These are phyloP conservation scores for Dryoscopus gambensis DNA, from an alignment of 2,113 vertebrate genomes.

Conservation along the genomic window DNA sequence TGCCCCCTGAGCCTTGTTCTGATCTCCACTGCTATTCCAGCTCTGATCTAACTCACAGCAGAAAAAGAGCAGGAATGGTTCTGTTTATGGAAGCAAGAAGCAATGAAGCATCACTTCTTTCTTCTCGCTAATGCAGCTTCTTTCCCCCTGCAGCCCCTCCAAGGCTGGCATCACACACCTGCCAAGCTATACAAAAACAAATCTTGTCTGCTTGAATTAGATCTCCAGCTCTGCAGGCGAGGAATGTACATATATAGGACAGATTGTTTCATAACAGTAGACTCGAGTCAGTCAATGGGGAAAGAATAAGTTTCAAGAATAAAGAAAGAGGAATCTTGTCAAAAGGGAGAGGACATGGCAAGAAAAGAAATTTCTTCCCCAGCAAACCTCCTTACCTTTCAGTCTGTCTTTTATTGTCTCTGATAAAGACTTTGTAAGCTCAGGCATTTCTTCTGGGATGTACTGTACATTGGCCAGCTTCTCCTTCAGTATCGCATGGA, in stretches of 20 bases:
- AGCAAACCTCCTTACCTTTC: conserved; percentile 75
- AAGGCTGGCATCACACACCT: neutral
- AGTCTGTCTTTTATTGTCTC: conserved; percentile 86
- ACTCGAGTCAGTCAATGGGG: accelerated
- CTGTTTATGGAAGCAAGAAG: neutral
- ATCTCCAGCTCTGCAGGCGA: neutral
- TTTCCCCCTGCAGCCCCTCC: neutral
- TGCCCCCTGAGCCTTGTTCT: neutral
- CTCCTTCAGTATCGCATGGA: conserved; percentile 82
- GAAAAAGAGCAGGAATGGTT: neutral
- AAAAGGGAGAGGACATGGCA: neutral
- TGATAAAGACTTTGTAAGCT: conserved; percentile 77
- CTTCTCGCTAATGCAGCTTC: neutral
- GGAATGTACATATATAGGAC: neutral
- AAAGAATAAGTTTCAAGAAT: neutral
- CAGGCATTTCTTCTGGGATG: conserved; percentile 76
- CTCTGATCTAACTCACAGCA: neutral
- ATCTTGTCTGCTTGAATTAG: neutral
- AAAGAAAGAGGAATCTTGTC: neutral
- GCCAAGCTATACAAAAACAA: neutral
- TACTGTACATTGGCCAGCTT: conserved; percentile 77
- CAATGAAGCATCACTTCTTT: neutral
- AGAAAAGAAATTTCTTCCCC: neutral
- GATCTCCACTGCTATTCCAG: neutral
- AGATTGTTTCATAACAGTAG: neutral